These are phyloP conservation scores for Prunella himalayana DNA, from an alignment of 2,113 vertebrate genomes.

Conservation along the genomic window DNA sequence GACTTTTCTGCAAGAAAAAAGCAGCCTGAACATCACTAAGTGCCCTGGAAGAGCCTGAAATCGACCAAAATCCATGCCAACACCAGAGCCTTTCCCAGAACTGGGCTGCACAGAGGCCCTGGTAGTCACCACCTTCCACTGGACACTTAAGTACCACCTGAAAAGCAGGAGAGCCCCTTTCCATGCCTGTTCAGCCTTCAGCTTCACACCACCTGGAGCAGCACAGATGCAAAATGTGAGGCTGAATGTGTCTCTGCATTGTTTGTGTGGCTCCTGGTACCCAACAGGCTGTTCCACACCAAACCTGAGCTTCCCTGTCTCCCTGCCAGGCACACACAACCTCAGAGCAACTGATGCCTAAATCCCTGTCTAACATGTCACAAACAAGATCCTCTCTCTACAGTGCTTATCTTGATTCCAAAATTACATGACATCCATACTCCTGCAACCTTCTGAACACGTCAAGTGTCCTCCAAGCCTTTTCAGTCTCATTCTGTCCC, in stretches of 20 bases:
- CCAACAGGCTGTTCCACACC: neutral
- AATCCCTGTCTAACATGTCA: rapidly evolving
- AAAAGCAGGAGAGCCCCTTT: neutral
- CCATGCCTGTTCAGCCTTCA: neutral
- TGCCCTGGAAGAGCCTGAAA: neutral
- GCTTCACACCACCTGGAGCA: neutral
- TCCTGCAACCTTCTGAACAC: neutral
- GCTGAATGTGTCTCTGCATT: rapidly evolving
- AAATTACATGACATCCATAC: neutral
- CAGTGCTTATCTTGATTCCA: neutral
- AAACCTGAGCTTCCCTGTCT: neutral
- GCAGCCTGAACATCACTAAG: rapidly evolving
- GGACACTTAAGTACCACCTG: neutral
- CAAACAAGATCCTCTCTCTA: neutral
- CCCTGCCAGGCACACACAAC: rapidly evolving
- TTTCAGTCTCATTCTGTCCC: neutral
- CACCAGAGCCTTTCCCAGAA: neutral
- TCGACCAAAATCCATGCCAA: neutral
- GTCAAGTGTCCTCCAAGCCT: rapidly evolving
- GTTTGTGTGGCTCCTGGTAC: neutral
- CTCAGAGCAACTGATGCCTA: neutral
- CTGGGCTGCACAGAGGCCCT: neutral
- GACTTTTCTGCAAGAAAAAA: neutral
- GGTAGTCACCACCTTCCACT: neutral
- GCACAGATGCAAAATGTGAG: rapidly evolving